Evolutionary conservation across 2,888 invertebrate genomes (phyloP).

Genomic region (Scaptomyza parva): DNA sequence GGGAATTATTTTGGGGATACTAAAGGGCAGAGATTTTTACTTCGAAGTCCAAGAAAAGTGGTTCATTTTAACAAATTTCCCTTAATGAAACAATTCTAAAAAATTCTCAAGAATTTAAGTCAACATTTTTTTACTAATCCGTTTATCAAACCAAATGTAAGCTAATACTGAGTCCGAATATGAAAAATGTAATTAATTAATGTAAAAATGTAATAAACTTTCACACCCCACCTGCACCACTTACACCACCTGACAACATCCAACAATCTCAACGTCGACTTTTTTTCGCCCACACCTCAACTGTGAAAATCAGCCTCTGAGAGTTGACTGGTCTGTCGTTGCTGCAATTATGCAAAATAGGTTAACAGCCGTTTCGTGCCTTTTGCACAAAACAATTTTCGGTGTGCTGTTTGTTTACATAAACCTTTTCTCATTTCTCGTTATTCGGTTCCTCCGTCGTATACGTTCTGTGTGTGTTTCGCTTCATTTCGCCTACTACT

Average conservation of each 20-base stretch:
- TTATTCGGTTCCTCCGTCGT: slow-evolving; percentile 29
- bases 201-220: not conserved
- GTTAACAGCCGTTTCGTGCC: slow-evolving; percentile 79
- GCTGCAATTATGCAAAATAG: slow-evolving; percentile 76
- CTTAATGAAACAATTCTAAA: too few species aligned
- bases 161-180: too few species aligned
- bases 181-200: not conserved
- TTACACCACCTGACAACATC: slow-evolving; percentile 17
- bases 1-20: too few species aligned
- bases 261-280: slow-evolving; percentile 2
- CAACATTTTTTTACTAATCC: too few species aligned
- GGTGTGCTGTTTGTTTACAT: slow-evolving; percentile 67
- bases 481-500: slow-evolving; percentile 21
- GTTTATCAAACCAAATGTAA: not conserved
- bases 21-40: too few species aligned
- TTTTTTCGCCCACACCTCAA: slow-evolving; percentile 10
- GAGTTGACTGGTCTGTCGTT: slow-evolving; percentile 36
- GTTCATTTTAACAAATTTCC: too few species aligned
- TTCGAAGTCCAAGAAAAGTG: too few species aligned
- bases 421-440: slow-evolving; percentile 66
- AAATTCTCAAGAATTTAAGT: not conserved
- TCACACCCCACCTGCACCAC: slow-evolving; percentile 8
- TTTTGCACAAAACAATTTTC: slow-evolving; percentile 60
- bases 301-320: slow-evolving; percentile 34
- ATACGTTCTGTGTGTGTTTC: not conserved